Evolutionary conservation across 1,140 invertebrate species (phyloP), one percentile per base, ranked within the genome.

Genomic region (Drosophila bifasciata): DNA sequence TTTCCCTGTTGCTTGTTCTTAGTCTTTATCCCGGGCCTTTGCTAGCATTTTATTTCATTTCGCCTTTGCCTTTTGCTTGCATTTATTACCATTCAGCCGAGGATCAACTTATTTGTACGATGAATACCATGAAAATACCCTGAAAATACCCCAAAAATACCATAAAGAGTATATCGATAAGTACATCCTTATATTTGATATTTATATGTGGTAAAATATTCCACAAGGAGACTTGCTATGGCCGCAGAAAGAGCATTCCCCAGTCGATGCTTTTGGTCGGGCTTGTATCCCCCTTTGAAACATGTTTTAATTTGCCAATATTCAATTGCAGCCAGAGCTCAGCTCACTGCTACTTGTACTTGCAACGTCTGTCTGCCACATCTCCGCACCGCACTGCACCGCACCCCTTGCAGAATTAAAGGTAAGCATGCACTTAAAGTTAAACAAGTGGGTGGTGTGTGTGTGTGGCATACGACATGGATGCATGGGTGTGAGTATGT

Each of bases 371-470:
- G 32, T 36, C 17, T 32, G 13, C 32, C 41, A 17, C n/a, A 41
- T n/a, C n/a, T n/a, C n/a, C 41, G 19, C 19, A n/a, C n/a, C n/a
- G n/a, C 19, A 19, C 28, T 2, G 6, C 23, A 21, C 41, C 11
- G 13, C 17, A 2, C 3, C 44, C 11, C 32, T 5, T 9, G 15
- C 48, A 13, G 32, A 2, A 13, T 69, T 68, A 48, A 68, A 69
- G 66, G 63, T 55, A 36, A 52, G 48, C 45, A 17, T 41, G 23
- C 48, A 45, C 59, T 73, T 71, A 56, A 69, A 68, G 66, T 68
- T 48, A 56, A 48, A 43, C 49, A 45, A 56, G 13, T 46, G 16
- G 44, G 59, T 1, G 23, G 6, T 16, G 36, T n/a, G n/a, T n/a
- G n/a, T n/a, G 16, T 16, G 21, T 19, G 49, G 15, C 17, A 13